Percentiles rank a stretch among this genome's conserved stretches.
These are phyloP conservation scores for Sphaeramia orbicularis DNA, from an alignment of 2,797 vertebrate species.

Conservation along the genomic window DNA sequence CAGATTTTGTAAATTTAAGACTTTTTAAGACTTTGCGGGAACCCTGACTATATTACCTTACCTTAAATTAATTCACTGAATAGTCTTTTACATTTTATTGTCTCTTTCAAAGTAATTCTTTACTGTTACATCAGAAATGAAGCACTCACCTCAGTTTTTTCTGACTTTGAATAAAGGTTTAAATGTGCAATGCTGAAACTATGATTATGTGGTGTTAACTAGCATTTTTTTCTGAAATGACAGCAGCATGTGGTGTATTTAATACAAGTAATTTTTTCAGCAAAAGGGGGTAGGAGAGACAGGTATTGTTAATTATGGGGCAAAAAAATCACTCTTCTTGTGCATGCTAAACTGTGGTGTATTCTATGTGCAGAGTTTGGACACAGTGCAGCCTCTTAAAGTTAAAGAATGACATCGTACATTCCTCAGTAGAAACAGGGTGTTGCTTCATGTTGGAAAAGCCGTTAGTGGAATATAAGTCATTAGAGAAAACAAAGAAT, in stretches of 20 bases:
- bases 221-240: background rate
- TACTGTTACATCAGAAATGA: too few relatives aligned
- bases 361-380: constrained; percentile 15
- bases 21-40: too few relatives aligned
- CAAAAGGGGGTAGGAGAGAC: too few relatives aligned
- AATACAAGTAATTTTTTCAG: background rate
- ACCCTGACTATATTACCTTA: too few relatives aligned
- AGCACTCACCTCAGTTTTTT: too few relatives aligned
- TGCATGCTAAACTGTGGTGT: background rate
- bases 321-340: background rate
- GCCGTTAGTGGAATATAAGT: constrained; percentile 29
- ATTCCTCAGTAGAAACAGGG: constrained; percentile 24
- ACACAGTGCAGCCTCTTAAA: constrained; percentile 23
- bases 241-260: too few relatives aligned
- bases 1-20: too few relatives aligned
- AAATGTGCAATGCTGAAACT: background rate
- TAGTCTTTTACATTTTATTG: too few relatives aligned
- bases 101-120: too few relatives aligned
- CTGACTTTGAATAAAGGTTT: too few relatives aligned
- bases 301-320: background rate
- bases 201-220: too few relatives aligned
- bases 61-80: too few relatives aligned
- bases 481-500: constrained; percentile 7
- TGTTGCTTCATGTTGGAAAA: constrained; percentile 21
- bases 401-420: constrained; percentile 35